phyloP scores from a whole-genome alignment of 1,140 invertebrate genomes.

The Hypsibius dujardini region DNA sequence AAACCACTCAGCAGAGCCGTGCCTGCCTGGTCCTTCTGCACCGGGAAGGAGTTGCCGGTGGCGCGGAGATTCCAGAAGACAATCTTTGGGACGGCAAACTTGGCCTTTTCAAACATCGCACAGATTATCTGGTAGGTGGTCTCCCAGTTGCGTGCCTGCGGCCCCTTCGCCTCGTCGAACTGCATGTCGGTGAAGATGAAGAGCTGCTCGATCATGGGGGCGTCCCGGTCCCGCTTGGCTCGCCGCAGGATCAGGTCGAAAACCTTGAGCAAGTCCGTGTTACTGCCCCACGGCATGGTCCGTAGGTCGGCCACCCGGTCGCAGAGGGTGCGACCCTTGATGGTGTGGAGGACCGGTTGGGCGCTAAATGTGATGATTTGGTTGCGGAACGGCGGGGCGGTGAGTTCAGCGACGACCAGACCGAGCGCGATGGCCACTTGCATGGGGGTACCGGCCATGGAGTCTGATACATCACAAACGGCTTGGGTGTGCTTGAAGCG shows the following conservation, averaged over 20 bases:
- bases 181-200: conserved; percentile 6
- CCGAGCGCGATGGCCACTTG: not conserved
- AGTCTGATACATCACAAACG: not conserved
- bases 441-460: not conserved
- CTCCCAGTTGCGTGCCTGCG: too few relatives aligned
- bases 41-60: not conserved
- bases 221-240: not conserved
- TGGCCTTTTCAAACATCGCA: not conserved
- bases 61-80: conserved; percentile 1
- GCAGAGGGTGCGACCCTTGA: not conserved
- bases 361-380: not conserved
- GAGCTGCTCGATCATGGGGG: not conserved
- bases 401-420: not conserved
- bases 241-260: not conserved
- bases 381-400: not conserved
- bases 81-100: conserved; percentile 4
- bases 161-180: not conserved
- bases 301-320: not conserved
- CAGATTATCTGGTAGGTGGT: not conserved
- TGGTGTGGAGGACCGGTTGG: not conserved
- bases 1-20: not conserved
- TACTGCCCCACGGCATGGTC: not conserved
- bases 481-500: not conserved
- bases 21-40: not conserved
- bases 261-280: not conserved